Conservation (phyloP, 2,888 invertebrate species). For the Chaetogeoica ovagalla region DNA sequence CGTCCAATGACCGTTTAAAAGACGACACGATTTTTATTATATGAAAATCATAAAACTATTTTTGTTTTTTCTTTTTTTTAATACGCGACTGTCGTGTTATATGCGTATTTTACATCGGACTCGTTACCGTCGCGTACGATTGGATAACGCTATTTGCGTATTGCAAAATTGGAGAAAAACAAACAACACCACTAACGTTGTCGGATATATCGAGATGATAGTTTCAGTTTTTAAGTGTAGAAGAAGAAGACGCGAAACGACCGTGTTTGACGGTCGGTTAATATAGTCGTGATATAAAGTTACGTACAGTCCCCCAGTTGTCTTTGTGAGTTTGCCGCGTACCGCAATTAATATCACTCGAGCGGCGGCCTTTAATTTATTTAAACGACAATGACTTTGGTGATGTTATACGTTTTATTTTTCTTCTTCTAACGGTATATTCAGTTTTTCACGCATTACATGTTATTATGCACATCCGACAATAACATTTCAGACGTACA, state of each 20-base stretch:
- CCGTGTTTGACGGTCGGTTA: conserved; percentile 32
- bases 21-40: too few species aligned
- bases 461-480: neutral
- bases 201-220: conserved; percentile 9
- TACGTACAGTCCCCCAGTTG: conserved; percentile 9
- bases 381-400: conserved; percentile 42
- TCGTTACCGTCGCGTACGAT: neutral
- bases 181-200: neutral
- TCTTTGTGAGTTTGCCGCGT: conserved; percentile 29
- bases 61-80: too few species aligned
- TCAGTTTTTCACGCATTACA: neutral
- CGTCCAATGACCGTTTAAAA: too few species aligned
- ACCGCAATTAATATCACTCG: conserved; percentile 40
- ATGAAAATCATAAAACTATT: too few species aligned
- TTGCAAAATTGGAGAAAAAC: neutral
- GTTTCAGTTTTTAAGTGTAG: conserved; percentile 32
- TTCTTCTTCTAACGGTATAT: neutral
- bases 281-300: conserved; percentile 34
- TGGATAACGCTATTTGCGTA: neutral
- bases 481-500: neutral
- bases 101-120: neutral
- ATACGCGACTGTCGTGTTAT: too few species aligned
- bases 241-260: conserved; percentile 2
- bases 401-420: conserved; percentile 23
- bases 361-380: conserved; percentile 32